Evolutionary conservation across 2,888 invertebrate genomes (phyloP).

Genomic region (Polydrusus tereticollis): DNA sequence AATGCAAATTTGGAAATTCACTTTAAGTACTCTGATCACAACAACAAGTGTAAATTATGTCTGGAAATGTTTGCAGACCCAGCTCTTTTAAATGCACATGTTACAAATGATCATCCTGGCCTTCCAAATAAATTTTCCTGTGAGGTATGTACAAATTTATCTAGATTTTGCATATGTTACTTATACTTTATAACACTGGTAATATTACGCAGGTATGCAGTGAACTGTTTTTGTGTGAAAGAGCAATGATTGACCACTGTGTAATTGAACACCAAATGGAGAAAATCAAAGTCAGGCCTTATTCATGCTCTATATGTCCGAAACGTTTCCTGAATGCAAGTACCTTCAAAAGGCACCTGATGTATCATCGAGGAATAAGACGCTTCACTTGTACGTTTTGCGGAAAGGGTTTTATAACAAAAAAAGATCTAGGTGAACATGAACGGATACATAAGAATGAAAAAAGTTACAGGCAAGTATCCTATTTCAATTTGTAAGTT

Average conservation of each 20-base stretch:
- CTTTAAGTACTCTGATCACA: slow-evolving; percentile 40
- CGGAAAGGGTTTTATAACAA: slow-evolving; percentile 64
- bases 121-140: slow-evolving; percentile 41
- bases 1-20: slow-evolving; percentile 49
- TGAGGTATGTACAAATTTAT: slow-evolving; percentile 19
- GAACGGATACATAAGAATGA: slow-evolving; percentile 57
- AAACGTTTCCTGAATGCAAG: slow-evolving; percentile 55
- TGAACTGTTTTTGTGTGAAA: slow-evolving; percentile 50
- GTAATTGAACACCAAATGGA: slow-evolving; percentile 53
- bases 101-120: background rate
- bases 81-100: background rate
- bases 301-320: slow-evolving; percentile 56
- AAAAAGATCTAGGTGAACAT: slow-evolving; percentile 57
- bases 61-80: slow-evolving; percentile 22
- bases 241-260: slow-evolving; percentile 55
- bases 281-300: slow-evolving; percentile 55
- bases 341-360: slow-evolving; percentile 56
- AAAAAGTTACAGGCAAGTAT: slow-evolving; percentile 55
- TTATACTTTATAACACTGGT: no score
- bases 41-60: slow-evolving; percentile 19
- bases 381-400: slow-evolving; percentile 58
- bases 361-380: slow-evolving; percentile 56
- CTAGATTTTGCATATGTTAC: no score
- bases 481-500: background rate
- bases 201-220: slow-evolving; percentile 54